Evolutionary conservation across 2,113 vertebrate genomes (phyloP).

Genomic region (Emydura subglobosa): DNA sequence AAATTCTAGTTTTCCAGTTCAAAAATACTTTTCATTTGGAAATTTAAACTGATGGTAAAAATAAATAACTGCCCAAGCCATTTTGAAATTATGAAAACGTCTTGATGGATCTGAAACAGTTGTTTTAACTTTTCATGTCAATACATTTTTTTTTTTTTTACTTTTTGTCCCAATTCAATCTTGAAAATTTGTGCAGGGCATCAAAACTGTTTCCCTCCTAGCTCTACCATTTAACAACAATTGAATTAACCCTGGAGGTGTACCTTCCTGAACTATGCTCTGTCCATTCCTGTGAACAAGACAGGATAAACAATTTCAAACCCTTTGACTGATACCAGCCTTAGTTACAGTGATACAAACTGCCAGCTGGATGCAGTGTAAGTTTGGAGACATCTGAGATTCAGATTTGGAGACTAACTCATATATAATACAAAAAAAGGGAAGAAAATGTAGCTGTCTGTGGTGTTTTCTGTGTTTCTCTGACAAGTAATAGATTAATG

Average conservation of each 20-base stretch:
- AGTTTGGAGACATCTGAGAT: neutral
- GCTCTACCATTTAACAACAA: neutral
- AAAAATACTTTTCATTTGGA: neutral
- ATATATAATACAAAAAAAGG: neutral
- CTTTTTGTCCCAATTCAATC: neutral
- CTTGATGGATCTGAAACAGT: neutral
- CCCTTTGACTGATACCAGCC: accelerated
- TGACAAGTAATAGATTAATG: neutral
- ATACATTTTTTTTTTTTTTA: neutral
- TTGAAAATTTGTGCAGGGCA: neutral
- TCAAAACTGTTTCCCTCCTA: neutral
- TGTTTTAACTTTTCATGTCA: neutral
- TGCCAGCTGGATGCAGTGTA: neutral
- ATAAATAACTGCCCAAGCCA: neutral
- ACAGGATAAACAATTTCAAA: accelerated
- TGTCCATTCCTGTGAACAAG: neutral
- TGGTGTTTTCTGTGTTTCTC: neutral
- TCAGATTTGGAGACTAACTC: neutral
- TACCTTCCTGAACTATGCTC: accelerated
- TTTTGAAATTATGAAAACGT: neutral
- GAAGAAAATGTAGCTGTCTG: neutral
- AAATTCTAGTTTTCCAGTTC: neutral
- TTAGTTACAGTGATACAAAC: neutral
- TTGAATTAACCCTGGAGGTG: neutral
- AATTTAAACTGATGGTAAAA: neutral